A percentile compares a stretch with the other conserved stretches of the same genome.
Evolutionary conservation across 2,113 vertebrate species (phyloP).

Genomic region (Excalfactoria chinensis): DNA sequence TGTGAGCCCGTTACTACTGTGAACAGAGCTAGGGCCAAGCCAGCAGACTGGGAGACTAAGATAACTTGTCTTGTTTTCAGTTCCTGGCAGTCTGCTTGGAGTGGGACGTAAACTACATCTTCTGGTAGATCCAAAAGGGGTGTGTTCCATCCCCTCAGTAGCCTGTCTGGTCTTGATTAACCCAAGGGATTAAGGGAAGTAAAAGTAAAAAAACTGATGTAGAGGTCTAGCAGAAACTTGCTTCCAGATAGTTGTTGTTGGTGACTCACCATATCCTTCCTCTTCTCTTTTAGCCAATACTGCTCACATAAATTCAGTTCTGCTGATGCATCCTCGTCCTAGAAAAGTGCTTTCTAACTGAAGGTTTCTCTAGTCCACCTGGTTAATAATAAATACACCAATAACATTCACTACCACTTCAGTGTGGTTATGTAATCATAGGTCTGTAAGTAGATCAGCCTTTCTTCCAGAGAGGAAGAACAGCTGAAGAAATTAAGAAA

Average conservation of each 20-base stretch:
- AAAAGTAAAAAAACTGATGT: not conserved
- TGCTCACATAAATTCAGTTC: not conserved
- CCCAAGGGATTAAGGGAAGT: not conserved
- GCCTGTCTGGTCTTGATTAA: not conserved
- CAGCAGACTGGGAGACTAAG: not conserved
- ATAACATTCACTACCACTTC: not conserved
- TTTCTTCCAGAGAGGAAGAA: constrained; percentile 10
- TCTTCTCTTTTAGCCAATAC: not conserved
- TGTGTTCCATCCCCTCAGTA: not conserved
- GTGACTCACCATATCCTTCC: not conserved
- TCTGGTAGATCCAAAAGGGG: not conserved
- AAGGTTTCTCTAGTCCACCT: constrained; percentile 9
- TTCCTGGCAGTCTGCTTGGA: not conserved
- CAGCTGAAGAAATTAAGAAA: not conserved
- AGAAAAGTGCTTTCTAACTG: not conserved
- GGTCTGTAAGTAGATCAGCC: constrained; percentile 4
- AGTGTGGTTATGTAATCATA: constrained; percentile 8
- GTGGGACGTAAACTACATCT: not conserved
- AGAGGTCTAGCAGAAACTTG: not conserved
- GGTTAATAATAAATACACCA: constrained; percentile 27
- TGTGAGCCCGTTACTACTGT: not conserved
- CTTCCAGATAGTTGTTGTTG: not conserved
- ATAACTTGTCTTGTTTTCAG: not conserved
- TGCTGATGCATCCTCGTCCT: not conserved
- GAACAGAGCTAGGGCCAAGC: not conserved